These are phyloP conservation scores for Uromys caudimaculatus DNA, from an alignment of 2,797 vertebrate species.

Conservation along the genomic window DNA sequence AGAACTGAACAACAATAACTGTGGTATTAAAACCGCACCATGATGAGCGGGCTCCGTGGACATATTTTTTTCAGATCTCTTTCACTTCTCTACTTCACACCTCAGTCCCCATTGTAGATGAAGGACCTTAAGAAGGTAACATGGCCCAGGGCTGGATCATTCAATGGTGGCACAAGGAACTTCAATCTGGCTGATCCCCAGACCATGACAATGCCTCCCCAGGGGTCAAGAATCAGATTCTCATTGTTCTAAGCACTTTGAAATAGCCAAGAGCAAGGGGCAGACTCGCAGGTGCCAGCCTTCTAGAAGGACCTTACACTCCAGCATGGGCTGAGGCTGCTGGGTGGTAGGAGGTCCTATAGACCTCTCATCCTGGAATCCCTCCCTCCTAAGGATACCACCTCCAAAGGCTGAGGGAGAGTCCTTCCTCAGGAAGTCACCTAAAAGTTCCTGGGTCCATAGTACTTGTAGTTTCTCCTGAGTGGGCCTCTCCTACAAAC, in stretches of 20 bases:
- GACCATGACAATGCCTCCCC: accelerated
- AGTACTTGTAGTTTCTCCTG: not conserved
- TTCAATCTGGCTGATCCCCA: not conserved
- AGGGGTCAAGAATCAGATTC: not conserved
- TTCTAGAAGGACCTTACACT: not conserved
- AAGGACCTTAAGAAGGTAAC: not conserved
- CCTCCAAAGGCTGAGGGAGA: not conserved
- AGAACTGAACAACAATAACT: not conserved
- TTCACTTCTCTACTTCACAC: not conserved
- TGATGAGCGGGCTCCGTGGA: not conserved
- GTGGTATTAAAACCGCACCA: not conserved
- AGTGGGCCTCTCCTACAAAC: not conserved
- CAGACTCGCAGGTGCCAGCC: too few species aligned
- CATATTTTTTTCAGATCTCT: not conserved
- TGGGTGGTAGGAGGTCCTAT: accelerated
- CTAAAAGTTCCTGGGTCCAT: not conserved
- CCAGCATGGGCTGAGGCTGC: not conserved
- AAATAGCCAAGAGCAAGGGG: not conserved
- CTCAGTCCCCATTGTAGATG: not conserved
- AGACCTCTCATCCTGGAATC: not conserved
- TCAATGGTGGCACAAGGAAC: accelerated
- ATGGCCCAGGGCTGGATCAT: not conserved
- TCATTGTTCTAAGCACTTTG: not conserved
- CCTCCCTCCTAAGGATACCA: not conserved
- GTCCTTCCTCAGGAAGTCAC: not conserved